Conservation (phyloP, 2,113 vertebrate genomes). For the Girardinichthys multiradiatus region DNA sequence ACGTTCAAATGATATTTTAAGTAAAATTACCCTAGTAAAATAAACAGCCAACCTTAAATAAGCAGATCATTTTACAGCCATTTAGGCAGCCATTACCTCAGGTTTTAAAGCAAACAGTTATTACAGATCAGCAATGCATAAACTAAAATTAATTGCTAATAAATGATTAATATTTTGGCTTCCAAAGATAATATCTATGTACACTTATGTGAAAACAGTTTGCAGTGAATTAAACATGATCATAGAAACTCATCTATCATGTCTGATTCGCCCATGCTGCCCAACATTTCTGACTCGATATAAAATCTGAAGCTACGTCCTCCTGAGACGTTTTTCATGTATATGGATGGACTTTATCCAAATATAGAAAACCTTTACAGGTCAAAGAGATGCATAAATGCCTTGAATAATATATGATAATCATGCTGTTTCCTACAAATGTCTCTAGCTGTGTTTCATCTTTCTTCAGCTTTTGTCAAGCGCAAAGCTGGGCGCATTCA, state of each 20-base stretch:
- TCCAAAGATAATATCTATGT: constrained; percentile 28
- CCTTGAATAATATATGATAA: constrained; percentile 29
- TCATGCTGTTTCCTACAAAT: constrained; percentile 1
- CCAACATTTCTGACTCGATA: constrained; percentile 1
- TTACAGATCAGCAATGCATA: constrained; percentile 26
- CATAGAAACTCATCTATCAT: constrained; percentile 3
- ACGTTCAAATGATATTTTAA: constrained; percentile 31
- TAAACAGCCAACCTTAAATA: constrained; percentile 27
- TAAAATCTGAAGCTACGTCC: constrained; percentile 10
- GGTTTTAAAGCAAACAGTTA: constrained; percentile 68
- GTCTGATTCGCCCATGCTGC: constrained; percentile 16
- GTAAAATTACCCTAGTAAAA: constrained; percentile 40
- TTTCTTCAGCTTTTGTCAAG: constrained; percentile 9
- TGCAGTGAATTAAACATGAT: background rate
- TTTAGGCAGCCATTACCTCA: constrained; percentile 51
- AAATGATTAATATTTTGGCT: constrained; percentile 21
- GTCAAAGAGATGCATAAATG: constrained; percentile 28
- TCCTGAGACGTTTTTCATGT: background rate
- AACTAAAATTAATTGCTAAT: constrained; percentile 26
- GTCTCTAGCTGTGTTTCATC: constrained; percentile 4
- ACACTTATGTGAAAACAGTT: constrained; percentile 26
- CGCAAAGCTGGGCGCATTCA: constrained; percentile 17
- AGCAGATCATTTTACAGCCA: constrained; percentile 48
- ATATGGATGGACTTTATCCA: constrained; percentile 10
- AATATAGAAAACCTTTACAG: constrained; percentile 12